Conservation (phyloP, 1,140 invertebrate species). For the Lamellibrachia luymesi region DNA sequence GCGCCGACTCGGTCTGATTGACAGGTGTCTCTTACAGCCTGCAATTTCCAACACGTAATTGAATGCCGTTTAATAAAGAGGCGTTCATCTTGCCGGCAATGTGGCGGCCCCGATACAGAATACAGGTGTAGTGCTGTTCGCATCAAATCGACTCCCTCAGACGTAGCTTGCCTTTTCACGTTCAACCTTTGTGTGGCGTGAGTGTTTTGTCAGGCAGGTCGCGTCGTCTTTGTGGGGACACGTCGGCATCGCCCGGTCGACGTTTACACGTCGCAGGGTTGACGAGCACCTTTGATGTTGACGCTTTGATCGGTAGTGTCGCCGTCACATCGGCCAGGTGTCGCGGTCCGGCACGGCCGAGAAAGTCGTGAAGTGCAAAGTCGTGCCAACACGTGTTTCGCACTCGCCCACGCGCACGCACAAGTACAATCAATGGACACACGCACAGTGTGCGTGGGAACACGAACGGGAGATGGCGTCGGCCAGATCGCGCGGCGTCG, state of each 20-base stretch:
- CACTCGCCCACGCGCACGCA: not conserved
- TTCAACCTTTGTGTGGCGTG: not conserved
- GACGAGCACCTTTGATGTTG: not conserved
- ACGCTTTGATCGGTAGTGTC: not conserved
- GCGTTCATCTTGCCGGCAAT: not conserved
- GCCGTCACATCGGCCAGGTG: not conserved
- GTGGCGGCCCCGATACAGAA: not conserved
- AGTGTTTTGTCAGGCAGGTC: not conserved
- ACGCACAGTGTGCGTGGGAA: not conserved
- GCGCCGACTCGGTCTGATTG: not conserved
- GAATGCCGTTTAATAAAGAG: conserved; percentile 5
- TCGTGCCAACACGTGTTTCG: not conserved
- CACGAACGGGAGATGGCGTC: not conserved
- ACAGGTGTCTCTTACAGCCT: not conserved
- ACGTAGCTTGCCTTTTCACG: not conserved
- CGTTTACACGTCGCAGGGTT: not conserved
- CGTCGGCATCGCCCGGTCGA: not conserved
- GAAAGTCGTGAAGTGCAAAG: not conserved
- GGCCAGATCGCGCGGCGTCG: no score
- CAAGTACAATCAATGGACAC: not conserved
- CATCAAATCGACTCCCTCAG: not conserved
- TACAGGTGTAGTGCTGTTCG: not conserved
- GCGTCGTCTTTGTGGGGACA: not conserved
- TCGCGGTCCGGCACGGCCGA: not conserved
- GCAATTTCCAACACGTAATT: not conserved